A percentile compares a stretch with the other conserved stretches of the same genome.
Evolutionary conservation across 92 coral and sea anemone genomes (phyloP).

Genomic region (Parazoanthus swiftii): DNA sequence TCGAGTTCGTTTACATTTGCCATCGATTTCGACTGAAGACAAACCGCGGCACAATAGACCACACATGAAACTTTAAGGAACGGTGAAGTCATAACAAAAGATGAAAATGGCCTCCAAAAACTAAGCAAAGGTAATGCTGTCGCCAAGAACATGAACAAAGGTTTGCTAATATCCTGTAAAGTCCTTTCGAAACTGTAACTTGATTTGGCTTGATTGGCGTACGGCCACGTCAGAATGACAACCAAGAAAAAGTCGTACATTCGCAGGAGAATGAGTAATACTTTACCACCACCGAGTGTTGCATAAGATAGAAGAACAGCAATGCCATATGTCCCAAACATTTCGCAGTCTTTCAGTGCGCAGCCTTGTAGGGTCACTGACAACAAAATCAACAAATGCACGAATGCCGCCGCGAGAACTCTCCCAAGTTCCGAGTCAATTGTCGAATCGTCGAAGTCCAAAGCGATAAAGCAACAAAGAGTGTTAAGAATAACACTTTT

Average conservation of each 20-base stretch:
- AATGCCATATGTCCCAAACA: neutral
- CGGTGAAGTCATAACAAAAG: neutral
- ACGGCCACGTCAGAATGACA: slow-evolving; percentile 18
- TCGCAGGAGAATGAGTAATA: slow-evolving; percentile 22
- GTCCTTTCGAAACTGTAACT: slow-evolving; percentile 1
- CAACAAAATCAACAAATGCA: slow-evolving; percentile 15
- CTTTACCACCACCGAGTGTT: slow-evolving; percentile 7
- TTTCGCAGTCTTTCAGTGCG: slow-evolving; percentile 10
- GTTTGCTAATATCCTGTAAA: neutral
- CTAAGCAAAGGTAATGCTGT: neutral
- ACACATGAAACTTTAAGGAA: neutral
- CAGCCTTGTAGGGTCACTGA: slow-evolving; percentile 17
- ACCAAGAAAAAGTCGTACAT: slow-evolving; percentile 16
- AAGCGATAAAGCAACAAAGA: slow-evolving; percentile 8
- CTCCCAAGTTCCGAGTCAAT: slow-evolving; percentile 10
- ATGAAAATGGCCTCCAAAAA: neutral
- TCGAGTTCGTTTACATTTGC: neutral
- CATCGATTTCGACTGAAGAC: neutral
- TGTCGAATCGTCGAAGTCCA: slow-evolving; percentile 29
- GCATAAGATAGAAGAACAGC: slow-evolving; percentile 29
- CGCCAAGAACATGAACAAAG: neutral
- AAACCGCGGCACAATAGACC: neutral
- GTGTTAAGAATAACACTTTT: slow-evolving; percentile 28
- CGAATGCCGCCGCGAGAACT: neutral
- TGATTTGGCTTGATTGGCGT: neutral